A percentile compares a stretch with the other conserved stretches of the same genome.
Conservation (phyloP, 1,140 invertebrate species). For the Lamellibrachia luymesi region DNA sequence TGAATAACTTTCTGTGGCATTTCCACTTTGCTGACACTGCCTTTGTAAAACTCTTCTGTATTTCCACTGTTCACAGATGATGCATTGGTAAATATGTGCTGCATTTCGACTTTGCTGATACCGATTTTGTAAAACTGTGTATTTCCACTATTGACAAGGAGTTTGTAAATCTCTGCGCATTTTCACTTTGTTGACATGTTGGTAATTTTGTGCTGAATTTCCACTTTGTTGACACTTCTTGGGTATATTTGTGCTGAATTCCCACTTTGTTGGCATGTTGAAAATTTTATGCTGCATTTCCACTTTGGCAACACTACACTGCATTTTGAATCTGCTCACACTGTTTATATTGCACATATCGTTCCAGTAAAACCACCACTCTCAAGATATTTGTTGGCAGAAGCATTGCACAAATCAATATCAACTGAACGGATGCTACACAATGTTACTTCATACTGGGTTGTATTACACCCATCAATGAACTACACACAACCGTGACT, state of each 20-base stretch:
- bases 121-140: neutral
- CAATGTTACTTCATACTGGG: neutral
- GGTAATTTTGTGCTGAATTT: too few species aligned
- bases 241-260: neutral
- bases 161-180: too few species aligned
- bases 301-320: too few species aligned
- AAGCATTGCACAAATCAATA: neutral
- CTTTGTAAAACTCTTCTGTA: neutral
- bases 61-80: neutral
- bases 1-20: neutral
- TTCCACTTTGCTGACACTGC: neutral
- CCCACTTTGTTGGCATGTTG: neutral
- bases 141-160: too few species aligned
- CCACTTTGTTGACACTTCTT: too few species aligned
- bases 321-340: neutral
- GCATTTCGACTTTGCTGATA: neutral
- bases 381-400: neutral
- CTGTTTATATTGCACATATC: neutral
- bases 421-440: neutral
- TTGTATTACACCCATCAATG: neutral
- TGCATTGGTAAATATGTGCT: too few species aligned
- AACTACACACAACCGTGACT: neutral
- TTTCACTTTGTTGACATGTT: too few species aligned
- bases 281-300: too few species aligned
- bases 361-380: neutral